A percentile compares a stretch with the other conserved stretches of the same genome.
Conservation (phyloP, 2,888 invertebrate genomes). For the Sarcophaga rosellei region DNA sequence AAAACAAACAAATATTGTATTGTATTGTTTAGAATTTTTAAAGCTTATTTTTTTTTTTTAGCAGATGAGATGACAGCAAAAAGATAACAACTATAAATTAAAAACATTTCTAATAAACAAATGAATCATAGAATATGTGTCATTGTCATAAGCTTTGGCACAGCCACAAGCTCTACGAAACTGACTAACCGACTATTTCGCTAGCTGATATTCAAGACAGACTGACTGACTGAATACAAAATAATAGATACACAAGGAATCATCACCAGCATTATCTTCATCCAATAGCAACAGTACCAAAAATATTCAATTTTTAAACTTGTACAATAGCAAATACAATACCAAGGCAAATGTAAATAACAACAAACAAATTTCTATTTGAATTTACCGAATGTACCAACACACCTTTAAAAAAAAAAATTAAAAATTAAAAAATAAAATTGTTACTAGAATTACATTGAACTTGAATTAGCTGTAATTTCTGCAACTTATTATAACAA, state of each 20-base stretch:
- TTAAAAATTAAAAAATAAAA: slow-evolving; percentile 13
- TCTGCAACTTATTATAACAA: slow-evolving; percentile 63
- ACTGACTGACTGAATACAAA: slow-evolving; percentile 7
- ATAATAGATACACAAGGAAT: slow-evolving; percentile 4
- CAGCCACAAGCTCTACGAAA: neutral
- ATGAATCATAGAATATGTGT: slow-evolving; percentile 71
- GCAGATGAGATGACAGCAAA: slow-evolving; percentile 70
- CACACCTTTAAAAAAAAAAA: slow-evolving; percentile 57
- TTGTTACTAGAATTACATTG: slow-evolving; percentile 60
- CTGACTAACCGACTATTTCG: neutral
- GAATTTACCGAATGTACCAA: slow-evolving; percentile 54
- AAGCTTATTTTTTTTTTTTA: slow-evolving; percentile 32
- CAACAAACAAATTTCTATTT: slow-evolving; percentile 30
- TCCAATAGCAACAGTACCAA: slow-evolving; percentile 5
- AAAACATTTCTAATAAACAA: slow-evolving; percentile 68
- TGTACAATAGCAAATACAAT: slow-evolving; percentile 23
- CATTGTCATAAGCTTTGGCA: slow-evolving; percentile 63
- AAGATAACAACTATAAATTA: slow-evolving; percentile 70
- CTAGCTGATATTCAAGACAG: neutral
- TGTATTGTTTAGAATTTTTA: slow-evolving; percentile 25
- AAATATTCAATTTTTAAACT: slow-evolving; percentile 30
- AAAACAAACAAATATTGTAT: slow-evolving; percentile 23
- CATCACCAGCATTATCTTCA: slow-evolving; percentile 23
- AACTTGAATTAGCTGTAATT: slow-evolving; percentile 68
- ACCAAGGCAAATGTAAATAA: slow-evolving; percentile 4